These are phyloP conservation scores for Liparis tanakae DNA, from an alignment of 2,797 vertebrate species.

Conservation along the genomic window DNA sequence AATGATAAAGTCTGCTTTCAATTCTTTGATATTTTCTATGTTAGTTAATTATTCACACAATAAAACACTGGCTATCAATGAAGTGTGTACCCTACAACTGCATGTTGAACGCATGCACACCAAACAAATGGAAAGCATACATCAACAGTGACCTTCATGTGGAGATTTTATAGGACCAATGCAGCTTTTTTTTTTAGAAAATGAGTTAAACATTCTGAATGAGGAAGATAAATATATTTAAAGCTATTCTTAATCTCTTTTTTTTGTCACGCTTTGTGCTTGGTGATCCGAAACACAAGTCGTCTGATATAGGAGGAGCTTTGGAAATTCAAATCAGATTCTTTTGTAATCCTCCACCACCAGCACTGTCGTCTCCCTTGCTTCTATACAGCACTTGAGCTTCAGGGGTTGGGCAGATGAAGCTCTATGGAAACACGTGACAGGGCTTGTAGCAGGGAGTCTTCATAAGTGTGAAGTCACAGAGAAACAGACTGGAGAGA, in stretches of 20 bases:
- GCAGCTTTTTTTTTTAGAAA: constrained; percentile 13
- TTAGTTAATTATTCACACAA: constrained; percentile 52
- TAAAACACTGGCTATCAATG: constrained; percentile 39
- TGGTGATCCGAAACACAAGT: constrained; percentile 20
- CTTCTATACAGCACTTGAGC: constrained; percentile 52
- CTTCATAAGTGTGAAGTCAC: constrained; percentile 81
- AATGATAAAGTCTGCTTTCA: constrained; percentile 32
- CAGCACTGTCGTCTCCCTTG: constrained; percentile 37
- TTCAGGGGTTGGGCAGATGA: constrained; percentile 68
- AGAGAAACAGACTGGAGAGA: constrained; percentile 58
- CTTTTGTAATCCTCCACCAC: constrained; percentile 29
- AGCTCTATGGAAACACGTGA: constrained; percentile 77
- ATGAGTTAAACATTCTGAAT: constrained; percentile 1
- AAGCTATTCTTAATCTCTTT: neutral
- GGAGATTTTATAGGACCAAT: neutral
- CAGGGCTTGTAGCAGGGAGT: constrained; percentile 65
- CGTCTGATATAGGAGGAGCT: constrained; percentile 34
- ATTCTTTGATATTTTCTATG: constrained; percentile 22
- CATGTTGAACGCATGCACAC: neutral
- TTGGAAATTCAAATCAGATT: constrained; percentile 51
- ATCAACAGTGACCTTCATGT: neutral
- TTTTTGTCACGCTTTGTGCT: constrained; percentile 2
- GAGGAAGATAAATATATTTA: neutral
- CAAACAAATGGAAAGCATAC: neutral
- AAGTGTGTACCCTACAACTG: constrained; percentile 24